Base-by-base conservation (phyloP, 2,113 vertebrate species). In the Varanus salvator region DNA sequence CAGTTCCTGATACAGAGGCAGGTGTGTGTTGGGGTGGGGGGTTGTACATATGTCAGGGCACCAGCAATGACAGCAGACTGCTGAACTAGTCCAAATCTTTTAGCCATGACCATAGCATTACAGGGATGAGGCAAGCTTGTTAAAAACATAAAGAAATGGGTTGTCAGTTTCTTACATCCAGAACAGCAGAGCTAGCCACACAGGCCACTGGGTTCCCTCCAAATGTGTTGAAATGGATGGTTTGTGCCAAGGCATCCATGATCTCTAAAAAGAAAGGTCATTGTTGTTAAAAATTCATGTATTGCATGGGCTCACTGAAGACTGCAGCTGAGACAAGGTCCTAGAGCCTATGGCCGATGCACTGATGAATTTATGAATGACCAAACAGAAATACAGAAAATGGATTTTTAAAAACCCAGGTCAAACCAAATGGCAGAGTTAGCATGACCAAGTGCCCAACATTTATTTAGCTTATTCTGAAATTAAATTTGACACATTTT, bases 141-240 rank as follows among this genome's bases (percentile, higher is more conserved):
- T 50, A 54, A 21, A 15, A 44, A 64, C 29, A 17, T 77, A 83
- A 80, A 83, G 34, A 68, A 8, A 74, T 21, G 11, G 50, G 66
- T 60, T 12, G 6, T 0, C 38, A 78, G 52, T 85, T 60, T 93
- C 97, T 86, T 96, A 99, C 98, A 71, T 99, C 98, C 72, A 99
- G 97, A 87, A 99, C 98, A 0, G 98, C 97, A 31, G 98, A 98
- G 85, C 96, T 99, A 57, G 97, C 90, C 0, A 95, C 93, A 23
- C 98, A 99, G 80, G 98, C 98, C 92, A 99, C 0, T 34, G 99
- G 97, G 88, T 93, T 98, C 91, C 99, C 99, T 90, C 98, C 98
- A 80, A 98, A 99, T 0, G 99, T 99, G 93, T 98, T 99, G 95
- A 99, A 98, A 76, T 98, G 98, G 84, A 90, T n/a, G 6, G 89